These are phyloP conservation scores for Cydia fagiglandana DNA, from an alignment of 1,140 invertebrate genomes.

Conservation along the genomic window DNA sequence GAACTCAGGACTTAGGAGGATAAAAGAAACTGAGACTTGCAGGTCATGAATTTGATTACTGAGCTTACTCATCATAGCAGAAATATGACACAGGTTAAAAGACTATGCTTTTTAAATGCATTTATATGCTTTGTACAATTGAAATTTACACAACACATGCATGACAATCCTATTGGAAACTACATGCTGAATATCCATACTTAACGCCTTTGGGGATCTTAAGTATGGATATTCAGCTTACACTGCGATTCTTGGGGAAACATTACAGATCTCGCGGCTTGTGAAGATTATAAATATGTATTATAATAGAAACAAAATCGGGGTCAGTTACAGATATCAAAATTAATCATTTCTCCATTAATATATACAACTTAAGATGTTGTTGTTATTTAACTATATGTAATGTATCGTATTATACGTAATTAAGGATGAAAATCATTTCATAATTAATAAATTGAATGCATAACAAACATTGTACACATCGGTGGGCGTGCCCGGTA, in stretches of 20 bases:
- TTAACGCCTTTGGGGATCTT: no score
- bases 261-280: not conserved
- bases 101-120: no score
- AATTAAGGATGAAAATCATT: not conserved
- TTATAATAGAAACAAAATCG: not conserved
- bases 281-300: not conserved
- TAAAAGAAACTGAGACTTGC: constrained; percentile 1
- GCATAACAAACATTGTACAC: constrained; percentile 15
- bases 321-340: no score
- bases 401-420: constrained; percentile 8
- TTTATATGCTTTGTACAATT: not conserved
- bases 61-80: not conserved
- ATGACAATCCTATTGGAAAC: not conserved
- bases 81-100: not conserved
- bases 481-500: constrained; percentile 59
- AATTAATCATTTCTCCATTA: no score
- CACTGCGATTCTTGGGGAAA: no score
- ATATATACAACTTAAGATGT: no score
- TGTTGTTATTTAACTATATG: no score
- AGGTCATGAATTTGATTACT: not conserved
- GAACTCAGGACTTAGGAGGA: no score
- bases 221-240: no score
- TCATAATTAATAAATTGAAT: not conserved
- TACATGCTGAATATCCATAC: not conserved
- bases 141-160: not conserved